Evolutionary conservation across 2,797 vertebrate species (phyloP), one percentile per base, ranked within the genome.

Genomic region (Crocidura indochinensis): DNA sequence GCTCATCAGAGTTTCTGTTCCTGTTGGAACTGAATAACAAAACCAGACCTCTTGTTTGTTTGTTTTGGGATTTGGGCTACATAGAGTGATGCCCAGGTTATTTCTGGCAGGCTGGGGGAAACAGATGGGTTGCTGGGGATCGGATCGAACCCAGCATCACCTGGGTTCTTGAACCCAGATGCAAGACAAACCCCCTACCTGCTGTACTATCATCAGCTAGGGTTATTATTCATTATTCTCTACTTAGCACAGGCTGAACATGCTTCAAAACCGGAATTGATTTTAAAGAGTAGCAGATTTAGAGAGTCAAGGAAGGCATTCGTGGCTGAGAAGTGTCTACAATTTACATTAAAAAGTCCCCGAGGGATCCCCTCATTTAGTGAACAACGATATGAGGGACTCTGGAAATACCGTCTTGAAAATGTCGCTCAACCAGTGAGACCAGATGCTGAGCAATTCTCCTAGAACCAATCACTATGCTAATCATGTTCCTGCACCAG

Each of bases 401-500:
- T 93, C 90, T 86, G 88, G 90, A 92, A 91, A 86, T 47, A 62
- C 14, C 68, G 62, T 46, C 65, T 81, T 69, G 81, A 96, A 91
- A 95, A 93, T 93, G 73, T 68, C 62, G 20, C 72, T 68, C 3
- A 77, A 84, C 91, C 75, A 84, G 79, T 88, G 90, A 69, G 80
- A 29, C 10, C 12, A 82, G 79, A 73, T 85, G 27, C 79, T 91
- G 84, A 89, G n/a, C n/a, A 4, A 12, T 49, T 83, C 69, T 88
- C 47, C 19, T 74, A 67, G 53, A 73, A 47, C 64, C 19, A 80
- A 56, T 75, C 87, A 10, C 79, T 90, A 0, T 91, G 75, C 78
- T 86, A 68, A 68, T 77, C 20, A 38, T 38, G 38, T 22, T 31
- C 46, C 80, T 2, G 49, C 77, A 4, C 56, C 82, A 68, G 64